Conservation (phyloP, 2,113 vertebrate species). For the Uria lomvia region DNA sequence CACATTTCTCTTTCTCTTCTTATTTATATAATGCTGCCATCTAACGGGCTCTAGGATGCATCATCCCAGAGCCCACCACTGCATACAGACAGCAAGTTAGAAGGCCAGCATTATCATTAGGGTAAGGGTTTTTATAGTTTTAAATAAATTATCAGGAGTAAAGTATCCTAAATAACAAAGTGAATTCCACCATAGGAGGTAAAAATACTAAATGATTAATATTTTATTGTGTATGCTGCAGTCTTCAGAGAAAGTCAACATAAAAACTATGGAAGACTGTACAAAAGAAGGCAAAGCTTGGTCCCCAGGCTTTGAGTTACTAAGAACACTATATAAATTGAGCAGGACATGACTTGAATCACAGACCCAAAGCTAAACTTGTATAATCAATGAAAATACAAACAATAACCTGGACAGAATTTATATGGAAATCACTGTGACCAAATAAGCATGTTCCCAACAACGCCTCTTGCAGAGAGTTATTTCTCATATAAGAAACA, state of each 20-base stretch:
- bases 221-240: neutral
- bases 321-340: neutral
- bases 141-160: neutral
- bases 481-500: neutral
- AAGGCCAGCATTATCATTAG: neutral
- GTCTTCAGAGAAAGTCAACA: neutral
- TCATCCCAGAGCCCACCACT: neutral
- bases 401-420: neutral
- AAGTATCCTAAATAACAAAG: neutral
- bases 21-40: constrained; percentile 15
- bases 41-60: neutral
- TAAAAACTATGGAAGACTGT: neutral
- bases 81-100: neutral
- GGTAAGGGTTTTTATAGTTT: neutral
- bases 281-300: neutral
- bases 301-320: neutral
- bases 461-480: neutral
- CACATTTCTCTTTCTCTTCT: neutral
- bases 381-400: neutral
- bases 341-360: neutral
- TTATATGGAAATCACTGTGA: neutral
- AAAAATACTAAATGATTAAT: neutral
- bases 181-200: neutral
- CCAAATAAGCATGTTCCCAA: neutral
- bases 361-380: neutral